A percentile compares a stretch with the other conserved stretches of the same genome.
phyloP scores from a whole-genome alignment of 2,888 invertebrate genomes.

The Stomorhina lunata region DNA sequence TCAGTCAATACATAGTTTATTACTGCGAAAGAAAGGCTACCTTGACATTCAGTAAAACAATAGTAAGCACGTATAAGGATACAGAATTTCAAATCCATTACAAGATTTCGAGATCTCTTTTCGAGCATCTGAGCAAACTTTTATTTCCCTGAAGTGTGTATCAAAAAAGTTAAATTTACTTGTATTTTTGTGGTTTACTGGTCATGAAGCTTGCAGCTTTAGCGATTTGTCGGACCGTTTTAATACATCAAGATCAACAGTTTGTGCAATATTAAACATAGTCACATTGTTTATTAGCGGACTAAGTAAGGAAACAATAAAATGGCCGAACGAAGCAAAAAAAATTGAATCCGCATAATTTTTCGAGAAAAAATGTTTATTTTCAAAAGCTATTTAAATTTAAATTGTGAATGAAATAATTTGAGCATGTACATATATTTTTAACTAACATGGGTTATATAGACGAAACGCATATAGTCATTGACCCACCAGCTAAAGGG shows the following conservation, averaged over 20 bases:
- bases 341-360: conserved; percentile 9
- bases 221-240: conserved; percentile 34
- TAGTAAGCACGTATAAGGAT: background rate
- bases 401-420: background rate
- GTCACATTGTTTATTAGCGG: conserved; percentile 12
- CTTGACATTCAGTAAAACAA: too few relatives aligned
- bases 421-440: background rate
- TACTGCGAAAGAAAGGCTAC: too few relatives aligned
- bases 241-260: conserved; percentile 22
- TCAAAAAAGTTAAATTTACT: background rate
- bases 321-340: conserved; percentile 35
- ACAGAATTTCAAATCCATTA: conserved; percentile 6
- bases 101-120: background rate
- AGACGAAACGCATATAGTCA: conserved; percentile 25
- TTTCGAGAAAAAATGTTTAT: conserved; percentile 31
- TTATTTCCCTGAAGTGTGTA: background rate
- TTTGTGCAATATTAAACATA: conserved; percentile 3
- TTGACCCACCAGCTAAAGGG: conserved; percentile 23
- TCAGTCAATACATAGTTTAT: too few relatives aligned
- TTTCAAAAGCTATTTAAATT: conserved; percentile 20
- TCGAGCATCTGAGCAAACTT: background rate
- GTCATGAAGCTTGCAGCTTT: conserved; percentile 34
- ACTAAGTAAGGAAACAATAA: conserved; percentile 36
- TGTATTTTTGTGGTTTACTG: conserved; percentile 36
- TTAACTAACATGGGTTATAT: too few relatives aligned